Evolutionary conservation across 2,113 vertebrate species (phyloP).

Genomic region (Leucoraja erinaceus): DNA sequence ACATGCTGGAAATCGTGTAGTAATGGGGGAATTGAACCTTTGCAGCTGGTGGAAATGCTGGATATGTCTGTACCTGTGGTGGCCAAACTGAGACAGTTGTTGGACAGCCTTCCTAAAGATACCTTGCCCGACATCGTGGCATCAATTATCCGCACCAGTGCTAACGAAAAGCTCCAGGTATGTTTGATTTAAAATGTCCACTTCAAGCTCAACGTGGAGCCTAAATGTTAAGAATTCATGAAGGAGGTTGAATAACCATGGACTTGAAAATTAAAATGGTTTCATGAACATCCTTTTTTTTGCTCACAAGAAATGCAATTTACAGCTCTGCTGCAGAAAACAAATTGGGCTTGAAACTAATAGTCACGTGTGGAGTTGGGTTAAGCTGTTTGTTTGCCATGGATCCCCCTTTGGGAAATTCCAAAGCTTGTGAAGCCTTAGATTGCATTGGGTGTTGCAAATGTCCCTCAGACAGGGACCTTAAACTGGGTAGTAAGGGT

Average conservation of each 20-base stretch:
- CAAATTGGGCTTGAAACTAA: too few relatives aligned
- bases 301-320: background rate
- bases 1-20: background rate
- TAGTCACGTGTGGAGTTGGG: too few relatives aligned
- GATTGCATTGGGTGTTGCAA: too few relatives aligned
- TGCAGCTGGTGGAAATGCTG: constrained; percentile 85
- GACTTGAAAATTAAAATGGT: background rate
- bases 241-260: background rate
- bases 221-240: background rate
- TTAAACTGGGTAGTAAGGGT: too few relatives aligned
- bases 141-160: constrained; percentile 86
- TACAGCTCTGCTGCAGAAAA: background rate
- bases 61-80: constrained; percentile 92
- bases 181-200: background rate
- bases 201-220: background rate
- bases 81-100: constrained; percentile 77
- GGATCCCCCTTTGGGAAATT: too few relatives aligned
- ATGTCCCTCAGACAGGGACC: too few relatives aligned
- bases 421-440: too few relatives aligned
- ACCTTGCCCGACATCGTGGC: constrained; percentile 85
- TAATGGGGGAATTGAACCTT: background rate
- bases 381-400: too few relatives aligned
- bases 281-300: background rate
- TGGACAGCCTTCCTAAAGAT: constrained; percentile 85
- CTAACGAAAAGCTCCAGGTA: constrained; percentile 95